Evolutionary conservation across 2,888 invertebrate genomes (phyloP).

Genomic region (Polietes domitor): DNA sequence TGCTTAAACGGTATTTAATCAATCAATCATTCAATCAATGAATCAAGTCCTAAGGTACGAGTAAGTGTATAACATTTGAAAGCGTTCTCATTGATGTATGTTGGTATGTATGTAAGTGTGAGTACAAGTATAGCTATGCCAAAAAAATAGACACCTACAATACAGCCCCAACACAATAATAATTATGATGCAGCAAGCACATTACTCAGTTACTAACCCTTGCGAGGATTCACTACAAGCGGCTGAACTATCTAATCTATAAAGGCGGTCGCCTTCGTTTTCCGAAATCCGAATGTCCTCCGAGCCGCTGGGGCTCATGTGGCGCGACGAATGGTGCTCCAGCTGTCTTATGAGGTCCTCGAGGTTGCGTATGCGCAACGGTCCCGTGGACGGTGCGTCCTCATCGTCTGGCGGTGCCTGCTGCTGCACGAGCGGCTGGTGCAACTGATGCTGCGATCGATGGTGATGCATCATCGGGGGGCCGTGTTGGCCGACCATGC

Average conservation of each 20-base stretch:
- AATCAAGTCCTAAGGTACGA: conserved; percentile 66
- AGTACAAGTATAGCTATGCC: conserved; percentile 64
- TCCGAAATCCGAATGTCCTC: conserved; percentile 93
- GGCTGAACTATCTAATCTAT: conserved; percentile 89
- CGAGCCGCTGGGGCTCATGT: conserved; percentile 95
- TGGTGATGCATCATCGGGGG: conserved; percentile 79
- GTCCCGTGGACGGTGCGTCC: conserved; percentile 90
- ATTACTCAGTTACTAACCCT: conserved; percentile 82
- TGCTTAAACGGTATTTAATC: conserved; percentile 41
- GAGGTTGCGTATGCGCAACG: conserved; percentile 93
- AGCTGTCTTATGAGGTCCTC: conserved; percentile 94
- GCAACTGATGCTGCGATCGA: conserved; percentile 79
- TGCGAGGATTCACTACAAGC: conserved; percentile 88
- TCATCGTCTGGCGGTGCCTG: conserved; percentile 82
- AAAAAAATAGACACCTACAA: conserved; percentile 72
- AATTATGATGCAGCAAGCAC: conserved; percentile 67
- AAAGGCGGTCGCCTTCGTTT: conserved; percentile 93
- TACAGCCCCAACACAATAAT: conserved; percentile 69
- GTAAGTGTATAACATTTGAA: conserved; percentile 59
- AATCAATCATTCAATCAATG: conserved; percentile 63
- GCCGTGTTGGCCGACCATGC: conserved; percentile 75
- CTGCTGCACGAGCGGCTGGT: conserved; percentile 83
- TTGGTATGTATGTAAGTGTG: no score
- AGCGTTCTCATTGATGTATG: conserved; percentile 63
- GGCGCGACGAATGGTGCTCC: conserved; percentile 91